Conservation (phyloP, 2,113 vertebrate species). For the Vidua macroura region DNA sequence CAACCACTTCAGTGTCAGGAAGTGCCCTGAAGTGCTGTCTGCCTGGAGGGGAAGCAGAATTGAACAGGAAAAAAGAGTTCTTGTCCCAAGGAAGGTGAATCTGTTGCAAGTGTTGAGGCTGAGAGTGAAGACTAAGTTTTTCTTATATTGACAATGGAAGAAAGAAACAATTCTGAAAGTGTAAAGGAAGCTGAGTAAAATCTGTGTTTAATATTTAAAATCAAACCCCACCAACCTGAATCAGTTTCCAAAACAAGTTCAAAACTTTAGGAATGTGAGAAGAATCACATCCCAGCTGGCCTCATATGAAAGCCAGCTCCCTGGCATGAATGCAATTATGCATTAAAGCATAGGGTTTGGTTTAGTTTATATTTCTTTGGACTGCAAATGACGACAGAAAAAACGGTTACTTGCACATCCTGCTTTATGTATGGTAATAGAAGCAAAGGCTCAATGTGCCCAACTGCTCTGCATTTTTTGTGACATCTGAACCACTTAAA, state of each 20-base stretch:
- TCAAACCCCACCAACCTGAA: not conserved
- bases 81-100: not conserved
- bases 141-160: not conserved
- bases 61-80: not conserved
- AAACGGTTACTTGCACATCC: not conserved
- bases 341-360: not conserved
- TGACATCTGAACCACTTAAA: not conserved
- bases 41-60: not conserved
- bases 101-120: not conserved
- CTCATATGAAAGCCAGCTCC: not conserved
- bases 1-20: not conserved
- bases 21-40: not conserved
- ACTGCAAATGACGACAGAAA: not conserved
- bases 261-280: not conserved
- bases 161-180: not conserved
- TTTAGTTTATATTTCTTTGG: not conserved
- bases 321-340: not conserved
- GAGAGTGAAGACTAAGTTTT: not conserved
- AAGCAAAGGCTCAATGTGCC: not conserved
- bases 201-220: not conserved
- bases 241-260: not conserved
- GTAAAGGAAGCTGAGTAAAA: not conserved
- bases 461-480: not conserved
- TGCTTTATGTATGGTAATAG: not conserved
- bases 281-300: not conserved